Evolutionary conservation across 2,888 invertebrate genomes (phyloP), one percentile per base, ranked within the genome.

Genomic region (Tetranychus piercei): DNA sequence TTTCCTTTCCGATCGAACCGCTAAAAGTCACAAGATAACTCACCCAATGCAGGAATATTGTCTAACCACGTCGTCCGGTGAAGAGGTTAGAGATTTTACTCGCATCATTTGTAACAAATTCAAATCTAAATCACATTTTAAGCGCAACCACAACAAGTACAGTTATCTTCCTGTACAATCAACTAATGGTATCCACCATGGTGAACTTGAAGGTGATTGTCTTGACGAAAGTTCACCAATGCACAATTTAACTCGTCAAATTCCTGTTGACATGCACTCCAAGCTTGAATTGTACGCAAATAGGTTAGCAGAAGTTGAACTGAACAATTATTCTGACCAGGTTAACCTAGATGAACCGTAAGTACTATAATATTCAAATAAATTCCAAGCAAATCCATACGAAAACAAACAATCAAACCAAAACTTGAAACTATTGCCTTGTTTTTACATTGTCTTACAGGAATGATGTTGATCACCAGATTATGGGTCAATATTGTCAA

Each of bases 31-130:
- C 84, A 99, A 97, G 84, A 80, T 84, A 67, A 93, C 93, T 43
- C 99, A 99, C 87, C 99, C 97, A 74, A 97, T 99, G 95, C 96
- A 99, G 82, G 99, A 99, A 83, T 99, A 99, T 83, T 97, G 97
- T 83, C 81, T 82, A 70, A 82, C 84, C 76, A 85, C 85, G 78
- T 79, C 80, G 77, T 96, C 96, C 8, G 92, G 94, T 44, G 97
- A 99, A 84, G 97, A 99, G 83, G 92, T 99, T 73, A 88, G 96
- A 77, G 99, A 99, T 84, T 97, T 99, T 83, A 95, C 95, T 0
- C 88, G 92, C 78, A 94, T 97, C 34, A 86, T 99, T 74, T 90
- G 92, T 80, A 99, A 99, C 85, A 97, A 97, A 85, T 95, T 99
- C 85, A 95, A 79, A 83, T 93, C 94, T 72, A 93, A 95, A 82